Conservation (phyloP, 2,113 vertebrate genomes). For the Callionymus lyra region DNA sequence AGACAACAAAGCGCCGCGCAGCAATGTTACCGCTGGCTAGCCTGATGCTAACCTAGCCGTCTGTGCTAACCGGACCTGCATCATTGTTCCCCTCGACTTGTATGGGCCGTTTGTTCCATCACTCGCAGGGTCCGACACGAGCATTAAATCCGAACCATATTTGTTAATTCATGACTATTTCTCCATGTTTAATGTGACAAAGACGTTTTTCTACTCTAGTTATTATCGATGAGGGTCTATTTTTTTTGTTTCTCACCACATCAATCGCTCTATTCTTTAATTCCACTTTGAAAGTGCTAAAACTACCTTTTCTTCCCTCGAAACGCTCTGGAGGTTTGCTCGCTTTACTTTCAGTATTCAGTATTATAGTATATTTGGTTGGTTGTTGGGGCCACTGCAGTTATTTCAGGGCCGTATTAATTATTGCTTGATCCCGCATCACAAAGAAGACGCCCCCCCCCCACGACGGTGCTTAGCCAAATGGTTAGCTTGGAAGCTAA, state of each 20-base stretch:
- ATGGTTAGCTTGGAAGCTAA: constrained; percentile 49
- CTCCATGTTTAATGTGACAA: no score
- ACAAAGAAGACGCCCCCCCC: constrained; percentile 59
- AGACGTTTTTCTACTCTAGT: no score
- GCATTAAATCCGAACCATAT: not conserved
- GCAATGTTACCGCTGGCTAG: constrained; percentile 43
- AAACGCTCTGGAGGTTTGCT: not conserved
- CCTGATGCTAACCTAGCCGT: constrained; percentile 18
- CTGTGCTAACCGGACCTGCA: constrained; percentile 50
- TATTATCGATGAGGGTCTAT: no score
- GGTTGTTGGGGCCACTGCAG: not conserved
- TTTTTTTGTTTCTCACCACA: no score
- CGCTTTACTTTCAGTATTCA: not conserved
- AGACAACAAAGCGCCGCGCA: constrained; percentile 54
- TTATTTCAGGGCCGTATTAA: constrained; percentile 55
- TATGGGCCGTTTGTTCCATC: constrained; percentile 48
- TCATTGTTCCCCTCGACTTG: constrained; percentile 69
- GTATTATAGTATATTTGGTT: not conserved
- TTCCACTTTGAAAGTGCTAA: not conserved
- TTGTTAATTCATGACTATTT: not conserved
- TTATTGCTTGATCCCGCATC: constrained; percentile 59
- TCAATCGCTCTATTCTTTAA: no score
- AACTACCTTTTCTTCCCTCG: not conserved
- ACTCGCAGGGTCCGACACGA: constrained; percentile 3
- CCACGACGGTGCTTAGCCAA: constrained; percentile 5